A percentile compares a stretch with the other conserved stretches of the same genome.
Evolutionary conservation across 2,113 vertebrate genomes (phyloP).

Genomic region (Entomyzon cyanotis): DNA sequence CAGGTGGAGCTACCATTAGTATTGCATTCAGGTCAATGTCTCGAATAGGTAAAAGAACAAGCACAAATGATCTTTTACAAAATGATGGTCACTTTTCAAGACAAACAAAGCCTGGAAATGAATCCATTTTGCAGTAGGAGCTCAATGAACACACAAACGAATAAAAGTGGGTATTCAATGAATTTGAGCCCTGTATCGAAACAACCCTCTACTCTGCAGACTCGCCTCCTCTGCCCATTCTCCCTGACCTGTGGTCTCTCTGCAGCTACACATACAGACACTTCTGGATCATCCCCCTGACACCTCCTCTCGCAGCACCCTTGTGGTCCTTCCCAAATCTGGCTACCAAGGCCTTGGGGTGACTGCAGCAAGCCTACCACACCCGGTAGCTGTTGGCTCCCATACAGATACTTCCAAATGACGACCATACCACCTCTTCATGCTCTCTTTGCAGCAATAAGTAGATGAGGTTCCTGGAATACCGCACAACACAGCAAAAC

Average conservation of each 20-base stretch:
- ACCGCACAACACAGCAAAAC: not conserved
- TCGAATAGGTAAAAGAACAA: not conserved
- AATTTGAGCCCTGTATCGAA: not conserved
- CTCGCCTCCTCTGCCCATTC: not conserved
- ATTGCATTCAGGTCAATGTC: not conserved
- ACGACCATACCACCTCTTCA: not conserved
- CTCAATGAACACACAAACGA: not conserved
- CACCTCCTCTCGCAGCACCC: not conserved
- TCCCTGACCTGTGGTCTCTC: not conserved
- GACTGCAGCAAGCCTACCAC: accelerated
- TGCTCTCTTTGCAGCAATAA: not conserved
- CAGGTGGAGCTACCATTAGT: not conserved
- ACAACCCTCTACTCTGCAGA: not conserved
- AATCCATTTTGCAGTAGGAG: not conserved
- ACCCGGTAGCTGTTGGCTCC: not conserved
- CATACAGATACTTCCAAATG: not conserved
- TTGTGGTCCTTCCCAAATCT: not conserved
- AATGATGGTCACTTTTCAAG: not conserved
- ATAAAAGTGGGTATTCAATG: not conserved
- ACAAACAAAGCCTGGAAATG: not conserved
- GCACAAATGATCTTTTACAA: not conserved
- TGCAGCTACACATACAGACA: accelerated
- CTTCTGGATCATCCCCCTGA: not conserved
- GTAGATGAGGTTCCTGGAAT: not conserved
- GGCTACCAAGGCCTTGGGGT: not conserved